These are phyloP conservation scores for Brachypalpus laphriformis DNA, from an alignment of 2,888 invertebrate genomes.

Conservation along the genomic window DNA sequence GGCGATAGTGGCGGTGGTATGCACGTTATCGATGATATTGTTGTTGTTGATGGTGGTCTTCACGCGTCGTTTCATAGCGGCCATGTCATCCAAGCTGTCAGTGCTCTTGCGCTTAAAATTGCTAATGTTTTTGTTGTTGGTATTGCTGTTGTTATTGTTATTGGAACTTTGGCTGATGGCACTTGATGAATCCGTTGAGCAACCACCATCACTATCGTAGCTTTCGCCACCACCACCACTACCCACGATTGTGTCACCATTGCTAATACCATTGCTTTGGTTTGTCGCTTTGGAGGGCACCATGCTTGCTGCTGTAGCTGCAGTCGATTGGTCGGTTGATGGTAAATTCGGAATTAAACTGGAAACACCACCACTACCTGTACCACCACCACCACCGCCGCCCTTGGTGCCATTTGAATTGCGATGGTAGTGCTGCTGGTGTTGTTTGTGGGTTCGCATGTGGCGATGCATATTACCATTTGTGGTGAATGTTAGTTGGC, in stretches of 20 bases:
- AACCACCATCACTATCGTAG: constrained; percentile 85
- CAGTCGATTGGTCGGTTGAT: constrained; percentile 59
- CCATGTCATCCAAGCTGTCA: constrained; percentile 77
- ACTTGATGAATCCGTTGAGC: constrained; percentile 84
- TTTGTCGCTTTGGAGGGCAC: constrained; percentile 61
- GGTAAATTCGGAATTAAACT: constrained; percentile 41
- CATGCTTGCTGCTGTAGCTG: constrained; percentile 29
- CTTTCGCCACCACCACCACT: constrained; percentile 81
- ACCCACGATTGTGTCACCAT: constrained; percentile 75
- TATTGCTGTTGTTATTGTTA: constrained; percentile 81
- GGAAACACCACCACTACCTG: constrained; percentile 51
- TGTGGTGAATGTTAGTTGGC: constrained; percentile 91
- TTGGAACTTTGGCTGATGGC: constrained; percentile 79
- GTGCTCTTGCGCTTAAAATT: constrained; percentile 78
- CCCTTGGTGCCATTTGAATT: constrained; percentile 77
- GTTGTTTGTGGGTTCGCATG: constrained; percentile 88
- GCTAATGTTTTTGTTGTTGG: constrained; percentile 78
- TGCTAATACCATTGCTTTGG: constrained; percentile 70
- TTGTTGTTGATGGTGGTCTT: constrained; percentile 79
- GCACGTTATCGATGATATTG: constrained; percentile 75
- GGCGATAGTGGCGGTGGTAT: constrained; percentile 16
- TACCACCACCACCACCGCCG: constrained; percentile 61
- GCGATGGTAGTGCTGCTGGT: constrained; percentile 80
- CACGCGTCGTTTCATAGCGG: constrained; percentile 78
- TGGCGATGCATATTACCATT: constrained; percentile 94